Evolutionary conservation across 1,140 invertebrate species (phyloP), one percentile per base, ranked within the genome.

Genomic region (Ylistrum balloti): DNA sequence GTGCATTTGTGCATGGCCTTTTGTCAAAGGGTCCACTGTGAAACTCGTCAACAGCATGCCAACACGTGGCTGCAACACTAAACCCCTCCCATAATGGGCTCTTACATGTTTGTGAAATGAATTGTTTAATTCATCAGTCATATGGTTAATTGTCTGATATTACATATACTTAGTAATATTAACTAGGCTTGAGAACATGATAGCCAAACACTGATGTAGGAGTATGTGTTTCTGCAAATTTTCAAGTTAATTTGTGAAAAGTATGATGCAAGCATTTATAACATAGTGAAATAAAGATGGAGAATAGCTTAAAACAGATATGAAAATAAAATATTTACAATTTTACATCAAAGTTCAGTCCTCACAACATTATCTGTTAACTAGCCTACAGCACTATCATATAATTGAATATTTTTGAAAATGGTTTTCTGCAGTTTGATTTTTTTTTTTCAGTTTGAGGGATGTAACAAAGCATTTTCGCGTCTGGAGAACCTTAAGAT

Each of bases 401-500:
- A n/a, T n/a, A n/a, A 38, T 38, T 5, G 13, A 38, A 38, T 5
- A 5, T 38, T 38, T 38, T 38, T 38, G 35, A 38, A 38, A 38
- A 38, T 38, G 5, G 13, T 38, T 38, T 38, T 38, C 35, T 7
- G 35, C 35, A 7, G 5, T 38, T 38, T 38, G 35, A 7, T 38
- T 38, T 38, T 95, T 94, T 94, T 91, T 94, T 97, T 97, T 91
- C 96, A 99, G 99, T 98, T 98, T 96, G 97, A 98, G 87, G 98
- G 98, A 22, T 99, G 99, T 92, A 95, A 94, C 74, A 99, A 99
- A 96, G 98, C 98, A 0, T 99, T 99, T 96, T 99, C 98, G 7
- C 97, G 99, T 13, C 96, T 99, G 92, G 99, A 99, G 96, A 99
- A 99, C 96, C 96, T 99, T 45, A 99, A 99, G 96, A 99, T 99